Conservation (phyloP, 2,888 invertebrate genomes). For the Eupeodes latifasciatus region DNA sequence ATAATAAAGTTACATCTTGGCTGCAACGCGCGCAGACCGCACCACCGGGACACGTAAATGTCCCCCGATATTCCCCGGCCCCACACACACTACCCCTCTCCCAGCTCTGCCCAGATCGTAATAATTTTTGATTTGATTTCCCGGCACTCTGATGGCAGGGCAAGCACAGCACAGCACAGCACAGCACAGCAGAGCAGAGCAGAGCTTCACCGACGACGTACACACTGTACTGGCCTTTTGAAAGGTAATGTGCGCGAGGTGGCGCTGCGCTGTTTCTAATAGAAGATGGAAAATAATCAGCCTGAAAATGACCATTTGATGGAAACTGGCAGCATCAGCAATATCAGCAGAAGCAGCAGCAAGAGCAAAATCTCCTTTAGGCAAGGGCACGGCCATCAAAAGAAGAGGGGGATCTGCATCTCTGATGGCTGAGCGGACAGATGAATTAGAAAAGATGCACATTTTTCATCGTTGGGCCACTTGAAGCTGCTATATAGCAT, state of each 20-base stretch:
- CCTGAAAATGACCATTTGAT: slow-evolving; percentile 75
- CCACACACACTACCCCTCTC: background rate
- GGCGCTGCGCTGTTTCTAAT: slow-evolving; percentile 70
- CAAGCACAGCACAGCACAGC: slow-evolving; percentile 13
- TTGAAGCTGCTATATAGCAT: slow-evolving; percentile 54
- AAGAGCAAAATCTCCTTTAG: slow-evolving; percentile 43
- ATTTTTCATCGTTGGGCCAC: slow-evolving; percentile 72
- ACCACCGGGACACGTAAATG: slow-evolving; percentile 65
- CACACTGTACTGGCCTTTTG: slow-evolving; percentile 25
- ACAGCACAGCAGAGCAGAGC: slow-evolving; percentile 15
- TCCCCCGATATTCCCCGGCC: slow-evolving; percentile 54
- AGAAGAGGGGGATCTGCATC: slow-evolving; percentile 44
- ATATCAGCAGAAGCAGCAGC: slow-evolving; percentile 7
- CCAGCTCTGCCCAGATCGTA: slow-evolving; percentile 1
- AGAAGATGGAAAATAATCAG: slow-evolving; percentile 72
- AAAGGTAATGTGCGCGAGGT: slow-evolving; percentile 65
- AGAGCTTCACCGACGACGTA: background rate
- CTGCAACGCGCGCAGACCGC: slow-evolving; percentile 39
- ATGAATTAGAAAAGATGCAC: slow-evolving; percentile 74
- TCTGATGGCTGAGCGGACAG: slow-evolving; percentile 46
- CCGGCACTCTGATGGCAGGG: slow-evolving; percentile 38
- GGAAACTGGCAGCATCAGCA: slow-evolving; percentile 51
- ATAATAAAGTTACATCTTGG: slow-evolving; percentile 73
- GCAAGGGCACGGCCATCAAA: slow-evolving; percentile 50
- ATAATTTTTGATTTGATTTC: slow-evolving; percentile 74